Evolutionary conservation across 1,140 invertebrate genomes (phyloP), one percentile per base, ranked within the genome.

Genomic region (Brachionus rotundiformis): DNA sequence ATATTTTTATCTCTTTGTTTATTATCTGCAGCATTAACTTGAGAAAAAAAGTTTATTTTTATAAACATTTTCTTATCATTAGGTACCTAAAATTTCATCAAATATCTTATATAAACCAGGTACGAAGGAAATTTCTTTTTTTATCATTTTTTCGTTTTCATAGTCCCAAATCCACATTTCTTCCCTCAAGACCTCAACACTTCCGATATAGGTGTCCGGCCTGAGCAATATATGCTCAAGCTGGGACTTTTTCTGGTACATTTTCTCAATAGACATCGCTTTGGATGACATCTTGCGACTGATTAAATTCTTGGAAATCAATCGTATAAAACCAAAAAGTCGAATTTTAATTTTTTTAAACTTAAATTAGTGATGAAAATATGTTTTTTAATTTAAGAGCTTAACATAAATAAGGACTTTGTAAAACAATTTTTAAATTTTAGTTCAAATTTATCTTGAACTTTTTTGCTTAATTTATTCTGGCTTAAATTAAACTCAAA

Each of bases 21-120:
- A 86, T 99, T 99, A 87, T 99, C 98, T 75, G 98, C 96, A 65
- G 98, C 98, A 90, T 99, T 99, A 0, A 99, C 98, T 41, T 19
- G 25, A 63, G 27, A 65, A 19, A 10, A 31, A 65, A 65, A 31
- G 1, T 65, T 31, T 1, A 33, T 7, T 13, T 65, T 65, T 10
- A 63, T 11, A 27, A 65, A 29, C n/a, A 29, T 65, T 27, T 33
- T 33, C 5, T 65, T n/a, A 29, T 65, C 2, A 19, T 11, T 3
- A 33, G 2, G 13, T 33, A 65, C 61, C 61, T 27, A 91, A 84
- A 84, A 99, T 99, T 92, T 99, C 98, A 89, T 99, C 98, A 91
- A 96, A 99, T 84, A 99, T 99, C 90, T 99, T 99, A 88, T 98
- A 99, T 4, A 99, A 90, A 82, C 95, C 95, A 84, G 98, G 98